Percentiles rank a stretch among this genome's conserved stretches.
Evolutionary conservation across 2,888 invertebrate genomes (phyloP).

Genomic region (Pedicia rivosa): DNA sequence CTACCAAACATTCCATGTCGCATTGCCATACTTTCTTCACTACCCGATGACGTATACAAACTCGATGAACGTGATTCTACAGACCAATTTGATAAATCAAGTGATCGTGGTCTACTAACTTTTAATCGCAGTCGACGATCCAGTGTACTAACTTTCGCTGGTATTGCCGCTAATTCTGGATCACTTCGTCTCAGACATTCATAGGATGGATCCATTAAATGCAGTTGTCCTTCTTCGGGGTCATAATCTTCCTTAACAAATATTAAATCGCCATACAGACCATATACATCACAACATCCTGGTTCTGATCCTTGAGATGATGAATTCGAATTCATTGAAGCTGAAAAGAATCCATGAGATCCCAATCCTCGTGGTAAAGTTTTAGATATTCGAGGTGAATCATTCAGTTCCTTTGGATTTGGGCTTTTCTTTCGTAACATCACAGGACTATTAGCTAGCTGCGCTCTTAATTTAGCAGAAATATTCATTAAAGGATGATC

Average conservation of each 20-base stretch:
- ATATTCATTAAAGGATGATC: slow-evolving; percentile 36
- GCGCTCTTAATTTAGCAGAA: slow-evolving; percentile 41
- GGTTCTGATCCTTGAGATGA: slow-evolving; percentile 44
- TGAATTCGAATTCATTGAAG: slow-evolving; percentile 35
- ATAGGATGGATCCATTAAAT: slow-evolving; percentile 38
- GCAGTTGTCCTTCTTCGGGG: slow-evolving; percentile 60
- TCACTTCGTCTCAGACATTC: slow-evolving; percentile 66
- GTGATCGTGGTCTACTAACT: slow-evolving; percentile 61
- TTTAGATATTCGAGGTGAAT: slow-evolving; percentile 51
- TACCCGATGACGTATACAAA: slow-evolving; percentile 69
- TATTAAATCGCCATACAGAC: slow-evolving; percentile 77
- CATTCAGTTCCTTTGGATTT: slow-evolving; percentile 23
- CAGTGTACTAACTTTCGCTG: slow-evolving; percentile 64
- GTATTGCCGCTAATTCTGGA: slow-evolving; percentile 70
- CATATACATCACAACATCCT: slow-evolving; percentile 70
- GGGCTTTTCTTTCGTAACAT: slow-evolving; percentile 41
- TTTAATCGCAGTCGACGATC: slow-evolving; percentile 69
- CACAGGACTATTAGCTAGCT: slow-evolving; percentile 45
- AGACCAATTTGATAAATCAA: slow-evolving; percentile 77
- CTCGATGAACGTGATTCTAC: slow-evolving; percentile 73
- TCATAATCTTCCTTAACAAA: slow-evolving; percentile 56
- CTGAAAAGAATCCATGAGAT: slow-evolving; percentile 19
- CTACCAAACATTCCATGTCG: slow-evolving; percentile 36
- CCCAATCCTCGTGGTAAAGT: slow-evolving; percentile 57
- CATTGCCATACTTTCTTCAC: slow-evolving; percentile 66